phyloP scores from a whole-genome alignment of 2,888 invertebrate genomes.

The Anarsia innoxiella region DNA sequence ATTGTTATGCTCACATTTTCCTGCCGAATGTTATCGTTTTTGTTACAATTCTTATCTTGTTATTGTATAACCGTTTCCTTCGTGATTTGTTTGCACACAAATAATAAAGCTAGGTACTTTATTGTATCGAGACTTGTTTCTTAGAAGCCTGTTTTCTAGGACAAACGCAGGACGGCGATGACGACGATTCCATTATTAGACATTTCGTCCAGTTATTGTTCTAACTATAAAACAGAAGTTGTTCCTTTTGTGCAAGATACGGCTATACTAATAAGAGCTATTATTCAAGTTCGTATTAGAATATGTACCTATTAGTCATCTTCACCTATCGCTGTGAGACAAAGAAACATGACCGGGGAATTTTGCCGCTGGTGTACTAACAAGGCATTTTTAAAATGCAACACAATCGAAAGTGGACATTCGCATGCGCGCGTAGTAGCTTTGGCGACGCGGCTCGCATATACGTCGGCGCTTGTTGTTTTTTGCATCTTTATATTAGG shows the following conservation, averaged over 20 bases:
- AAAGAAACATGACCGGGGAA: constrained; percentile 36
- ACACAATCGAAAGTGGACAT: constrained; percentile 63
- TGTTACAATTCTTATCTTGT: constrained; percentile 19
- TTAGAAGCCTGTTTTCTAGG: neutral
- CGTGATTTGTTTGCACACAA: constrained; percentile 9
- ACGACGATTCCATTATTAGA: too few species aligned
- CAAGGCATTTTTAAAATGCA: constrained; percentile 38
- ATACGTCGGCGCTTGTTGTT: constrained; percentile 27
- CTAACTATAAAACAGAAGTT: too few species aligned
- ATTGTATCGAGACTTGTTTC: neutral
- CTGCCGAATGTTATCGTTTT: constrained; percentile 15
- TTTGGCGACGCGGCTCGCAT: constrained; percentile 42
- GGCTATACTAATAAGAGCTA: too few species aligned
- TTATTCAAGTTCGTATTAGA: constrained; percentile 19
- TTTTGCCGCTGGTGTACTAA: constrained; percentile 23
- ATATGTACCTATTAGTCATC: constrained; percentile 20
- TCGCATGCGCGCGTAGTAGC: constrained; percentile 45
- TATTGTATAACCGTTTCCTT: constrained; percentile 9
- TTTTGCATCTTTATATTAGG: constrained; percentile 71
- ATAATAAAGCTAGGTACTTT: neutral
- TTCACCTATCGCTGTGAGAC: constrained; percentile 23
- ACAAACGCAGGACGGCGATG: neutral
- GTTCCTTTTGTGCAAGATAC: too few species aligned
- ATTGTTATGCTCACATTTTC: constrained; percentile 16
- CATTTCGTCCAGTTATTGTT: too few species aligned